phyloP scores from a whole-genome alignment of 37 sponge, comb jelly and placozoan genomes.

The Petrosia ficiformis region DNA sequence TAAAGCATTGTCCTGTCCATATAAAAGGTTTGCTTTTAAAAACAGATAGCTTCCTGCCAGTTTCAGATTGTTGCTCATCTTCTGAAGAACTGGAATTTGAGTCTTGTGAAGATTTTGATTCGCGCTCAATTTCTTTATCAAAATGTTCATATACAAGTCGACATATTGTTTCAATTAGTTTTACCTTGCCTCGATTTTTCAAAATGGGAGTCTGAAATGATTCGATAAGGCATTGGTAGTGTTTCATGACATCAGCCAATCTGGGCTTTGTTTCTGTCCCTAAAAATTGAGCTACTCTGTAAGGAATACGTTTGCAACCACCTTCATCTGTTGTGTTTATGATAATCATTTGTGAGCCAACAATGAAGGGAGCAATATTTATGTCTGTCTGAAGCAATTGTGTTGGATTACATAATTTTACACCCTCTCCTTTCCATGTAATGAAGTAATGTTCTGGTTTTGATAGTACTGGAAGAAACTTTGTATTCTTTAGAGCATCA shows the following conservation, averaged over 20 bases:
- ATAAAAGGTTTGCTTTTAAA: not conserved
- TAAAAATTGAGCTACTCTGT: not conserved
- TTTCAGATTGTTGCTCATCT: not conserved
- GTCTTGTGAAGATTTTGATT: too few species aligned
- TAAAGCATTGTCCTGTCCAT: slow-evolving; percentile 3
- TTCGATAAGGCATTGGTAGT: not conserved
- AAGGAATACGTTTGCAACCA: not conserved
- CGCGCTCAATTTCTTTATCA: too few species aligned
- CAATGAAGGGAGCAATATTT: not conserved
- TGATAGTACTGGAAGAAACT: slow-evolving; percentile 63
- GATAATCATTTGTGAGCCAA: slow-evolving; percentile 39
- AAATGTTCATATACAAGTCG: not conserved
- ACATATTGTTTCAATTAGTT: not conserved
- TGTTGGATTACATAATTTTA: not conserved
- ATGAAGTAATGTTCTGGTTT: slow-evolving; percentile 52
- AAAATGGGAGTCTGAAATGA: not conserved
- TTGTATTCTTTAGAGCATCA: too few species aligned
- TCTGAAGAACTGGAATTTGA: too few species aligned
- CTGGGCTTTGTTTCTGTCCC: not conserved
- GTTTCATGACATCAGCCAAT: not conserved
- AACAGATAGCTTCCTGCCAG: not conserved
- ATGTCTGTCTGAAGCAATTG: not conserved
- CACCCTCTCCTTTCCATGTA: slow-evolving; percentile 42
- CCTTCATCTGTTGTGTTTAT: not conserved
- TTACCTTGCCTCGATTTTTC: not conserved